phyloP scores from a whole-genome alignment of 1,140 invertebrate species.

The Glossosoma conforme region DNA sequence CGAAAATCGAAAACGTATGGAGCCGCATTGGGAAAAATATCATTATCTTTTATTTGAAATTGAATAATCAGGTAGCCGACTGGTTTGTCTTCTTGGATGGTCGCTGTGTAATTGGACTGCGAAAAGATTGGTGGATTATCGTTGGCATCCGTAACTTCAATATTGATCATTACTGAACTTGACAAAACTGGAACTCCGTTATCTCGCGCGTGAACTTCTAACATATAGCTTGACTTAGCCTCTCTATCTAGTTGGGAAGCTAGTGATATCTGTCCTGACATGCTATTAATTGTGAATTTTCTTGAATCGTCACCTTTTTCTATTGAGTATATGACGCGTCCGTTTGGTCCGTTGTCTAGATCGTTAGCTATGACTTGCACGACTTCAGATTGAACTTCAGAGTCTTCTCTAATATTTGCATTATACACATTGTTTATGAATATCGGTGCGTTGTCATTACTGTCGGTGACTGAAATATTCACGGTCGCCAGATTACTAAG shows the following conservation, averaged over 20 bases:
- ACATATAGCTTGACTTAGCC: slow-evolving; percentile 60
- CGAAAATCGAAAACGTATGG: slow-evolving; percentile 85
- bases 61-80: slow-evolving; percentile 69
- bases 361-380: slow-evolving; percentile 66
- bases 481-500: slow-evolving; percentile 73
- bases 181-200: slow-evolving; percentile 65
- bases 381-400: slow-evolving; percentile 59
- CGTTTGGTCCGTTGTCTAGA: slow-evolving; percentile 70
- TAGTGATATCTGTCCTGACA: slow-evolving; percentile 68
- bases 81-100: slow-evolving; percentile 76
- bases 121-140: slow-evolving; percentile 76
- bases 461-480: slow-evolving; percentile 76
- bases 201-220: slow-evolving; percentile 72
- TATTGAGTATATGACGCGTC: slow-evolving; percentile 66
- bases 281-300: slow-evolving; percentile 69
- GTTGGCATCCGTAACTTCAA: slow-evolving; percentile 77
- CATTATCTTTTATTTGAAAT: slow-evolving; percentile 78
- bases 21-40: slow-evolving; percentile 72
- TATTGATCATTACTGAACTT: slow-evolving; percentile 64
- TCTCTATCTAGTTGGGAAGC: slow-evolving; percentile 71
- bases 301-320: slow-evolving; percentile 65
- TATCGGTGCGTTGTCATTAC: slow-evolving; percentile 78
- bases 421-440: slow-evolving; percentile 73
- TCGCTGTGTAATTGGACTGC: slow-evolving; percentile 65
- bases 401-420: slow-evolving; percentile 69